These are phyloP conservation scores for Stichodactyla mertensii DNA, from an alignment of 64 coral and sea anemone species.

Conservation along the genomic window DNA sequence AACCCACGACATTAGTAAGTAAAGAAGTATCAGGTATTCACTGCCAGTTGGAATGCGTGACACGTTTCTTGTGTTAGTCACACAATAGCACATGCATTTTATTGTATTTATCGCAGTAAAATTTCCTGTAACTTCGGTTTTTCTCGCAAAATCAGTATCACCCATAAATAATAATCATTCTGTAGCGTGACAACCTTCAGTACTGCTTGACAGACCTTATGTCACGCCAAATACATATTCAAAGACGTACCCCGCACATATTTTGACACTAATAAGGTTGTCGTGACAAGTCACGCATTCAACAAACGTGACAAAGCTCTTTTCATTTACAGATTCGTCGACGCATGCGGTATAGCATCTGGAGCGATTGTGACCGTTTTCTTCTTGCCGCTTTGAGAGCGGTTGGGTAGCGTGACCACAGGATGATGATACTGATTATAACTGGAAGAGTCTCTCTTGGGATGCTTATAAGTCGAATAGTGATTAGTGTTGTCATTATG, in stretches of 20 bases:
- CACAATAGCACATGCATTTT: not conserved
- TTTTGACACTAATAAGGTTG: not conserved
- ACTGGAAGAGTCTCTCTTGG: slow-evolving; percentile 15
- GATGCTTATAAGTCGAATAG: slow-evolving; percentile 29
- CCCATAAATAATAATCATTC: not conserved
- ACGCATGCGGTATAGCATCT: not conserved
- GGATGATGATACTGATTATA: slow-evolving; percentile 12
- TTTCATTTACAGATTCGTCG: not conserved
- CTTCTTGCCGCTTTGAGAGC: slow-evolving; percentile 25
- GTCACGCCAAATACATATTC: not conserved
- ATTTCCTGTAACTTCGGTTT: not conserved
- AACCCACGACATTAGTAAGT: not conserved
- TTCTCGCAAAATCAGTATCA: not conserved
- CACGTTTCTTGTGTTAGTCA: not conserved
- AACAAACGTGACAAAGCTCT: not conserved
- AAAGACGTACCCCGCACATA: too few species aligned
- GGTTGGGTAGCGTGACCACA: slow-evolving; percentile 31
- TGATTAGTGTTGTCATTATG: slow-evolving; percentile 16
- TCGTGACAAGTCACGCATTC: not conserved
- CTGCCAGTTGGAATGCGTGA: not conserved
- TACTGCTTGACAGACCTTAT: not conserved
- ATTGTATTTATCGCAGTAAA: not conserved
- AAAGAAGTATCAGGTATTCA: too few species aligned
- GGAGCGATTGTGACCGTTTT: slow-evolving; percentile 9
- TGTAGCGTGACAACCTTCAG: not conserved